Base-by-base conservation (phyloP, 2,113 vertebrate genomes). In the Hemichromis elongatus region DNA sequence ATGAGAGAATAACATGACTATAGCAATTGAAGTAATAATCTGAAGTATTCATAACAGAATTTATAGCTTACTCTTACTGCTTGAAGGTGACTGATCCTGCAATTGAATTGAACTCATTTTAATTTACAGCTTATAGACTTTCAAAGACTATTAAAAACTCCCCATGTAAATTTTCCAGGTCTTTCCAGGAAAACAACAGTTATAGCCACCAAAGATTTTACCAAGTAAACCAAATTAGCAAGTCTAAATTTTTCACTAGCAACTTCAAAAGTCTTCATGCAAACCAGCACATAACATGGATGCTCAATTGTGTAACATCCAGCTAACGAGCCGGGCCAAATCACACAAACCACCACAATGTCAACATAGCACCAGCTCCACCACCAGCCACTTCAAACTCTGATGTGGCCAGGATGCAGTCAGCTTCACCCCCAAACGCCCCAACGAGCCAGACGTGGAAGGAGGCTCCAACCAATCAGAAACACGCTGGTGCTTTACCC, bases 311-410 rank as follows among this genome's bases (percentile, higher is more conserved):
- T 52, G 52, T 18, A 85, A 78, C 83, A 75, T 78, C 83, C 55
- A 82, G 85, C 77, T 84, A 89, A 86, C 80, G 45, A 53, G 35
- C 61, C 12, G 4, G 13, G 82, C 84, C 85, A 85, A 87, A 89
- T 77, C 63, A 86, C 79, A 88, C 78, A 88, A 86, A 77, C 55
- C n/a, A 37, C 16, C 40, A 83, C 81, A 82, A 86, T 78, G 73
- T 80, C 80, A 77, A 88, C 83, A 84, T 28, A 82, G 56, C 75
- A 57, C 77, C 63, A 79, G 86, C 52, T 77, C 28, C 57, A 83
- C 55, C 56, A 73, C 16, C 56, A 19, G 18, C 79, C 79, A 18
- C 30, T 55, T 30, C 85, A 81, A 68, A 85, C 81, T 82, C 73
- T 21, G 37, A 55, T 24, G 6, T n/a, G 33, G 84, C 81, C 81